Evolutionary conservation across 2,888 invertebrate species (phyloP).

Genomic region (Deilephila elpenor): DNA sequence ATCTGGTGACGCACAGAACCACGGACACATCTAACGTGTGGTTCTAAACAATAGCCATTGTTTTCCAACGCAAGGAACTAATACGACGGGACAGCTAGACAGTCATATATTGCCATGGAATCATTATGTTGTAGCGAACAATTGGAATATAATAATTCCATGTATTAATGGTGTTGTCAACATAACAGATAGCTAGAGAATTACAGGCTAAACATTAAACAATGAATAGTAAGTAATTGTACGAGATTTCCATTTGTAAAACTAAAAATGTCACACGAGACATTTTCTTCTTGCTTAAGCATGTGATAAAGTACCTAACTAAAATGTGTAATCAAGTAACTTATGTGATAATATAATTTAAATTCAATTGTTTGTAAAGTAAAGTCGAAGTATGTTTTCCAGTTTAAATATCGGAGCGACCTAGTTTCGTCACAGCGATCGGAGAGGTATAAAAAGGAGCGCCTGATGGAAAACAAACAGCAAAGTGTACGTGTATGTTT

Average conservation of each 20-base stretch:
- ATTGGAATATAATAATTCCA: too few relatives aligned
- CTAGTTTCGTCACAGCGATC: neutral
- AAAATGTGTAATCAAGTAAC: too few relatives aligned
- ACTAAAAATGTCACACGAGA: too few relatives aligned
- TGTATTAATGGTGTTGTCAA: too few relatives aligned
- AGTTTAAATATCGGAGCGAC: neutral
- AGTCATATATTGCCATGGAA: neutral
- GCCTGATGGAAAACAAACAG: slow-evolving; percentile 24
- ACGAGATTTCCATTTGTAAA: too few relatives aligned
- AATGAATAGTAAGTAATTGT: too few relatives aligned
- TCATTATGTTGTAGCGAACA: too few relatives aligned
- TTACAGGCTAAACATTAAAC: too few relatives aligned
- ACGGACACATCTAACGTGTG: neutral
- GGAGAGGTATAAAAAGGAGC: neutral
- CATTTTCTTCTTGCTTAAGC: too few relatives aligned
- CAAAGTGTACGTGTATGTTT: neutral
- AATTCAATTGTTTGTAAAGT: neutral
- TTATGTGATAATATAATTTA: neutral
- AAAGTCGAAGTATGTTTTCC: neutral
- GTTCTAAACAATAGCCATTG: slow-evolving; percentile 14
- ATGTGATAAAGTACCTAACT: too few relatives aligned
- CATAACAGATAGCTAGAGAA: too few relatives aligned
- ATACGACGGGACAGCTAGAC: neutral
- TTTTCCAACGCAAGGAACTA: neutral
- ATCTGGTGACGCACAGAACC: neutral